Evolutionary conservation across 1,140 invertebrate species (phyloP).

Genomic region (Procambarus clarkii): DNA sequence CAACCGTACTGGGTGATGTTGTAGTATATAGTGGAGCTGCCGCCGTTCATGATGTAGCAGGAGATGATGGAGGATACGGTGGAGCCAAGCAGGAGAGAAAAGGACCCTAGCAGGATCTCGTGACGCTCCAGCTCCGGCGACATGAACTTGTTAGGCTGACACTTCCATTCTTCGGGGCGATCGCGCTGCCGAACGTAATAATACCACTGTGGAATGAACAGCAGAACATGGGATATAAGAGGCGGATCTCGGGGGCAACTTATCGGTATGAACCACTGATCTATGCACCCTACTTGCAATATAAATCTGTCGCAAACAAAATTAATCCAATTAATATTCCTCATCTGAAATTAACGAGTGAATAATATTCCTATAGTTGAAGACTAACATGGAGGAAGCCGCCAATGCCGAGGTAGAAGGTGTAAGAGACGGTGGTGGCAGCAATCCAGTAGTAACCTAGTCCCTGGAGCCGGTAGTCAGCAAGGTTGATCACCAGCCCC

Average conservation of each 20-base stretch:
- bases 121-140: constrained; percentile 82
- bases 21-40: constrained; percentile 82
- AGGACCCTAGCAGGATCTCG: constrained; percentile 82
- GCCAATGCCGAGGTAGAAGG: constrained; percentile 78
- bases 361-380: not conserved
- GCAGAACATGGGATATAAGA: too few species aligned
- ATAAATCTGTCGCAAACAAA: too few species aligned
- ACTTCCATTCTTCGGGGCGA: constrained; percentile 83
- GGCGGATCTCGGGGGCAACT: too few species aligned
- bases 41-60: constrained; percentile 83
- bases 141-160: constrained; percentile 84
- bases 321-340: too few species aligned
- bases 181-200: constrained; percentile 81
- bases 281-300: too few species aligned
- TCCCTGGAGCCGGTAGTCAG: constrained; percentile 76
- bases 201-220: constrained; percentile 79
- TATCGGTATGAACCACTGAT: too few species aligned
- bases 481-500: constrained; percentile 73
- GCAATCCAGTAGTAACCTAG: constrained; percentile 77
- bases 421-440: constrained; percentile 78
- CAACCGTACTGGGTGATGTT: constrained; percentile 81
- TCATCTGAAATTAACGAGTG: too few species aligned
- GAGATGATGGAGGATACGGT: constrained; percentile 79
- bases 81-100: constrained; percentile 79
- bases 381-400: constrained; percentile 70